These are phyloP conservation scores for Palythoa grandiflora DNA, from an alignment of 92 coral and sea anemone species.

Conservation along the genomic window DNA sequence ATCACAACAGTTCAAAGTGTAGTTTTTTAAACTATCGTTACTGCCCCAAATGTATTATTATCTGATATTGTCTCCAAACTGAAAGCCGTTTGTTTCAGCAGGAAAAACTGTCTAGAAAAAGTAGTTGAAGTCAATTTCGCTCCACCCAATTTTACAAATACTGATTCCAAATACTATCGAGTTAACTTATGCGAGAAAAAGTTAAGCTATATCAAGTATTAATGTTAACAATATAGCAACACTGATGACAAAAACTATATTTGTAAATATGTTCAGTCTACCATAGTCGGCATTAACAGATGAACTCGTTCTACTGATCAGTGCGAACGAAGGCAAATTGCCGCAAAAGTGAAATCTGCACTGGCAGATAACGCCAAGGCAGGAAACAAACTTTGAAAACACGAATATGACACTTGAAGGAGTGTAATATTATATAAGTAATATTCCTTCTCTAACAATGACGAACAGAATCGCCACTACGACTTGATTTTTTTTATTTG, in stretches of 20 bases:
- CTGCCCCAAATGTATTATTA: not conserved
- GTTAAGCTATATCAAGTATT: not conserved
- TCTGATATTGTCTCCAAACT: not conserved
- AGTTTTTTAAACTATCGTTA: not conserved
- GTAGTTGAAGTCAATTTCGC: slow-evolving; percentile 9
- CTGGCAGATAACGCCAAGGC: slow-evolving; percentile 19
- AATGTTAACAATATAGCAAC: not conserved
- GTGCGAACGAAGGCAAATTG: not conserved
- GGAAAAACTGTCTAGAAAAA: not conserved
- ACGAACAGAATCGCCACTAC: not conserved
- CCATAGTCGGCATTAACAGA: not conserved
- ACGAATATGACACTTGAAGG: not conserved
- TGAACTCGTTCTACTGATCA: not conserved
- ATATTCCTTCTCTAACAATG: not conserved
- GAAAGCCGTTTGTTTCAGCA: slow-evolving; percentile 22
- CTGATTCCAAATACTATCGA: not conserved
- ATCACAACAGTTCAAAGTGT: not conserved
- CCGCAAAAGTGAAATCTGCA: not conserved
- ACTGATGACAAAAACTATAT: not conserved
- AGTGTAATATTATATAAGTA: not conserved
- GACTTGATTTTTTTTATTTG: not conserved
- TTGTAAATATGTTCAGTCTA: not conserved
- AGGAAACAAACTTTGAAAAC: slow-evolving; percentile 9
- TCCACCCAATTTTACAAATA: slow-evolving; percentile 39
- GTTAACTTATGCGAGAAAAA: not conserved